A percentile compares a stretch with the other conserved stretches of the same genome.
Evolutionary conservation across 2,113 vertebrate genomes (phyloP).

Genomic region (Anhinga anhinga): DNA sequence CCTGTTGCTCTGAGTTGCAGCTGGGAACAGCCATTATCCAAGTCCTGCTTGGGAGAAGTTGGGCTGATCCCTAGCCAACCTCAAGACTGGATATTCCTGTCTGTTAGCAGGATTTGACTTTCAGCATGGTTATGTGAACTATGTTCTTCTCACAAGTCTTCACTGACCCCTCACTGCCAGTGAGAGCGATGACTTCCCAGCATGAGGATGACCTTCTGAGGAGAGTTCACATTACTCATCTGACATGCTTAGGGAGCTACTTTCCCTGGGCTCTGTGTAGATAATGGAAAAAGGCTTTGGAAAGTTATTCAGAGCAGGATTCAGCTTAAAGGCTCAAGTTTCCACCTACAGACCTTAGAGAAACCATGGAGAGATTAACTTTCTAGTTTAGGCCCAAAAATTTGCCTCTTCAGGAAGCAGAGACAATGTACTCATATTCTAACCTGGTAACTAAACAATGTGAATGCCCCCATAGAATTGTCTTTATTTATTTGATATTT

Average conservation of each 20-base stretch:
- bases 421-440: background rate
- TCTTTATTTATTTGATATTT: background rate
- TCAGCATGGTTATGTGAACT: background rate
- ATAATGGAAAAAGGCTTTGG: background rate
- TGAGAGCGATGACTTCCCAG: background rate
- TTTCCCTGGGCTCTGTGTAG: background rate
- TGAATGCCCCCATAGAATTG: background rate
- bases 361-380: background rate
- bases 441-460: background rate
- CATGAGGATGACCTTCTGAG: background rate
- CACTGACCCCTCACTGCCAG: background rate
- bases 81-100: background rate
- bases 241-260: background rate
- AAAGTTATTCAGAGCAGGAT: background rate
- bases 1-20: background rate
- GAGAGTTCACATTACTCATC: background rate
- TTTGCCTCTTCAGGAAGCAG: background rate
- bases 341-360: background rate
- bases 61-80: background rate
- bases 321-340: background rate
- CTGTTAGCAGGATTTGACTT: background rate
- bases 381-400: background rate
- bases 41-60: background rate
- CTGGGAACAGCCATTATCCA: background rate
- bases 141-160: accelerated